A percentile compares a stretch with the other conserved stretches of the same genome.
These are phyloP conservation scores for Lerema accius DNA, from an alignment of 1,140 invertebrate genomes.

Conservation along the genomic window DNA sequence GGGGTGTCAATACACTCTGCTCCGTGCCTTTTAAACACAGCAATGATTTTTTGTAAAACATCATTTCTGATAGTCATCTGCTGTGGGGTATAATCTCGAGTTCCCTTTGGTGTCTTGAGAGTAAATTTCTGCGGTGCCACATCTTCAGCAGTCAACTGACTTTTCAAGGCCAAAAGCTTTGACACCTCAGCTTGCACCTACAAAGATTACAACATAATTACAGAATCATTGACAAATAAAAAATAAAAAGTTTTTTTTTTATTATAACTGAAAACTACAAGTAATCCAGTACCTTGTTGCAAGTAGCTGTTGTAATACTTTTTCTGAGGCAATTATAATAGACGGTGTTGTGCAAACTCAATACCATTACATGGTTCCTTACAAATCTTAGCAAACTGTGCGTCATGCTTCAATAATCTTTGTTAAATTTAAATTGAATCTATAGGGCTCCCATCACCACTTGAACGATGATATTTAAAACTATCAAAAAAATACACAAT, in stretches of 20 bases:
- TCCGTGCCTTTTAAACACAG: constrained; percentile 98
- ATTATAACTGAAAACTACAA: neutral
- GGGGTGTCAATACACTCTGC: constrained; percentile 99
- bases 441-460: constrained; percentile 72
- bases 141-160: constrained; percentile 85
- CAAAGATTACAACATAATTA: constrained; percentile 38
- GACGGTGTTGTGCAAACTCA: constrained; percentile 55
- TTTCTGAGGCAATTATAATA: constrained; percentile 57
- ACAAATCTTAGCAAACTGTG: constrained; percentile 56
- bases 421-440: constrained; percentile 44
- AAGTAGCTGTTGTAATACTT: constrained; percentile 70
- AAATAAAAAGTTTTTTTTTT: too few species aligned
- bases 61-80: constrained; percentile 96
- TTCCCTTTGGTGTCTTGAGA: constrained; percentile 97
- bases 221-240: neutral
- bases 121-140: constrained; percentile 88
- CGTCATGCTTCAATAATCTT: constrained; percentile 61
- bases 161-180: constrained; percentile 91
- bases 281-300: constrained; percentile 62
- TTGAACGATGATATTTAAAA: constrained; percentile 43
- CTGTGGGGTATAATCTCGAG: constrained; percentile 96
- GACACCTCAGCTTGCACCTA: constrained; percentile 88
- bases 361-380: constrained; percentile 48
- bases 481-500: constrained; percentile 51
- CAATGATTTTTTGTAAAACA: constrained; percentile 94